Evolutionary conservation across 30 jellyfish, hydroid and myxozoan species (phyloP), one percentile per base, ranked within the genome.

Genomic region (Catostylus mosaicus): DNA sequence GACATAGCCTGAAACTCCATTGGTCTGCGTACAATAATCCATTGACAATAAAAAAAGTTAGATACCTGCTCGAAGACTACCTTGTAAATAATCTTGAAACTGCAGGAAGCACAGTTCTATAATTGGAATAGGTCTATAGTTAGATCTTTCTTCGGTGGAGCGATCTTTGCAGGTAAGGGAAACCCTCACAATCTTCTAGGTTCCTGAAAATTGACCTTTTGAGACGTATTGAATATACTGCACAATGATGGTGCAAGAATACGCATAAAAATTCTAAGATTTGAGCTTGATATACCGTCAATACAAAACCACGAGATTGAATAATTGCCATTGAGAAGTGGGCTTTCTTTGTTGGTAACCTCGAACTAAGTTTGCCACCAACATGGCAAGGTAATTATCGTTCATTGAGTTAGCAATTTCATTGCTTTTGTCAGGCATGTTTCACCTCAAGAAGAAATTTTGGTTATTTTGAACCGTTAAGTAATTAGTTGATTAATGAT

Each of bases 91-190:
- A 71, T 40, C 67, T 40, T 71, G 69, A 71, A 37, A 40, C 83
- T 71, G 30, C 67, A 37, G 66, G 83, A 40, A 71, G 83, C 23
- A 71, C 68, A 3, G n/a, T n/a, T n/a, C n/a, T n/a, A n/a, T n/a
- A n/a, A n/a, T n/a, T n/a, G 38, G 40, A 71, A 71, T 71, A 45
- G 83, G 83, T 71, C 83, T 71, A 71, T 71, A 71, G 69, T 36
- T 36, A 12, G 34, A 45, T 50, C 60, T 74, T 12, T 74, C 86
- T 50, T 74, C 75, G 40, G 57, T 52, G 22, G 86, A 74, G 74
- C 86, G 26, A 47, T 48, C 61, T 74, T 71, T 71, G 69, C 32
- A 23, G 8, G 34, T 68, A 10, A 66, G 64, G 27, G 81, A 68
- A 66, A 32, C 65, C 81, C 81, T 68, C 26, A 66, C 65, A 37